Base-by-base conservation (phyloP, 2,113 vertebrate species). In the Channa maculata region DNA sequence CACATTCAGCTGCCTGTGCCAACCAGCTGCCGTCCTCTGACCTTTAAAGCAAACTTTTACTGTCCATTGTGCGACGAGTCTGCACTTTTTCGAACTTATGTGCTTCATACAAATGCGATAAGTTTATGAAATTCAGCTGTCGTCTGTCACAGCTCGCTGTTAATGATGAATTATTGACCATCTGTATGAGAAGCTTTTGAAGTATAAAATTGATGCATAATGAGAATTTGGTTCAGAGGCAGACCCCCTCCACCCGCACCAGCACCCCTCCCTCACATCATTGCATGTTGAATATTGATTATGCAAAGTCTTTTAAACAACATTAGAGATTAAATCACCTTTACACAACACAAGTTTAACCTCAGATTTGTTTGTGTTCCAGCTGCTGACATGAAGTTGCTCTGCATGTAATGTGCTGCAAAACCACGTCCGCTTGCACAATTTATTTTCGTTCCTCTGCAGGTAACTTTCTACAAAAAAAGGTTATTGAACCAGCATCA, bases 81-180 rank as follows among this genome's bases (percentile, higher is more conserved):
- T 0, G 61, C 53, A 70, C 63, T 59, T 61, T 66, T 72, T 45
- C 0, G 0, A 75, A 68, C 58, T 49, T 62, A 72, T 71, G 38
- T 43, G 74, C 73, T 70, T 77, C 52, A 58, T 68, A 67, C 74
- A 65, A 54, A 70, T 75, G 71, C 70, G 58, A 82, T 36, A 69
- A 51, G 45, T 54, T 14, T 65, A 39, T 63, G n/a, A 72, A 80
- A 71, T 71, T 71, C 62, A 67, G 71, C 67, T 65, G 57, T 48
- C 75, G 52, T 71, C 67, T 12, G 15, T 83, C 75, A 71, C 58
- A 24, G 13, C 50, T 55, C 38, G 6, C 54, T 49, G 65, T 49
- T 72, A 71, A 80, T 80, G 64, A 85, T 75, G 82, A 86, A 84
- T 76, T 74, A 89, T 79, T 86, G 86, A 86, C 78, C 75, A 65